Evolutionary conservation across 2,888 invertebrate genomes (phyloP).

Genomic region (Aquatica leii): DNA sequence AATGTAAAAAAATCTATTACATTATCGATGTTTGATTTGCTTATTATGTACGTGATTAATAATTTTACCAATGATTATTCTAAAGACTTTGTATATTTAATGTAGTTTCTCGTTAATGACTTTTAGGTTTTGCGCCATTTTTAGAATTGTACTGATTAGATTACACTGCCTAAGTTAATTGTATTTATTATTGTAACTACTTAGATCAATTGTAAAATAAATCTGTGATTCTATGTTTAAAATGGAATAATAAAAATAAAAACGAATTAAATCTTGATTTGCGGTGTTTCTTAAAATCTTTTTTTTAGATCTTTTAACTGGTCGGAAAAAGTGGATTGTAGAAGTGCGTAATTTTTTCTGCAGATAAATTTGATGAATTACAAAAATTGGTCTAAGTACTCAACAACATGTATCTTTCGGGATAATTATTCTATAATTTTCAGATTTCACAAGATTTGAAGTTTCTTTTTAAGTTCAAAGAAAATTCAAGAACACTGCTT

Average conservation of each 20-base stretch:
- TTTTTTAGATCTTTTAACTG: no score
- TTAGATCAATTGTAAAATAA: slow-evolving; percentile 59
- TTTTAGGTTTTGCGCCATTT: slow-evolving; percentile 29
- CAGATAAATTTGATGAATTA: no score
- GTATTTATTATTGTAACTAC: slow-evolving; percentile 57
- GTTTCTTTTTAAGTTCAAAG: no score
- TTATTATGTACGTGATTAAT: slow-evolving; percentile 11
- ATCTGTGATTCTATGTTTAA: slow-evolving; percentile 58
- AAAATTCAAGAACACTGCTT: no score
- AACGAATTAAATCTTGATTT: neutral
- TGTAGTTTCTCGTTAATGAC: slow-evolving; percentile 25
- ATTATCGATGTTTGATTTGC: neutral
- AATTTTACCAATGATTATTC: slow-evolving; percentile 33
- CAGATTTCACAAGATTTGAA: no score
- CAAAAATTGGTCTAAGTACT: no score
- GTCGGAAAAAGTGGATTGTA: no score
- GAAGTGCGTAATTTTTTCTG: no score
- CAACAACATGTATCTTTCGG: no score
- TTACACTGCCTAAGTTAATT: slow-evolving; percentile 55
- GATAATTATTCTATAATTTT: no score
- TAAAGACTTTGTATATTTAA: slow-evolving; percentile 32
- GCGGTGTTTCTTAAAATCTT: neutral
- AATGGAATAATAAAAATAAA: slow-evolving; percentile 14
- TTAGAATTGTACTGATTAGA: slow-evolving; percentile 35
- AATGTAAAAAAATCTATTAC: neutral